A percentile compares a stretch with the other conserved stretches of the same genome.
phyloP scores from a whole-genome alignment of 2,113 vertebrate genomes.

The Gymnarchus niloticus region DNA sequence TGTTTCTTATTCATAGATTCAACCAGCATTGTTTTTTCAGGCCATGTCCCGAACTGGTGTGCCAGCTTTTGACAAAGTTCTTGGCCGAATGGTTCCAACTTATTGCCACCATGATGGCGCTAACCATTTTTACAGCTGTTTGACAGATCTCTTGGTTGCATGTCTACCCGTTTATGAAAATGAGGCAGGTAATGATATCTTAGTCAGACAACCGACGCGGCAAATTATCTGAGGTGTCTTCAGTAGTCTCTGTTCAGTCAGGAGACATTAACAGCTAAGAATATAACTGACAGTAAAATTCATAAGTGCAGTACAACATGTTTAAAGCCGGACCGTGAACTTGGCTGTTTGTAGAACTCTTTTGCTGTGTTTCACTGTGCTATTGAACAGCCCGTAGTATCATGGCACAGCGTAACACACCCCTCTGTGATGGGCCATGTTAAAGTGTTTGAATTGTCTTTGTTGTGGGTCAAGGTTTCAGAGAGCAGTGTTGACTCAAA shows the following conservation, averaged over 20 bases:
- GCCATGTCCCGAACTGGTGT: background rate
- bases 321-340: background rate
- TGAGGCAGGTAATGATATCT: background rate
- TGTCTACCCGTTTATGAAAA: background rate
- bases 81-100: background rate
- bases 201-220: background rate
- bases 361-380: too few species aligned
- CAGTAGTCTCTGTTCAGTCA: background rate
- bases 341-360: background rate
- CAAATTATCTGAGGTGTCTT: background rate
- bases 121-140: background rate
- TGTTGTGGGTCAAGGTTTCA: background rate
- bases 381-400: too few species aligned
- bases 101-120: background rate
- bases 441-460: background rate
- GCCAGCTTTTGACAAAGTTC: background rate
- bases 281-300: background rate
- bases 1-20: background rate
- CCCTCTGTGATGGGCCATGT: background rate
- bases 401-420: background rate
- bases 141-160: background rate
- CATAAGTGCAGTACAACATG: background rate
- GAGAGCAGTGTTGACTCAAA: background rate
- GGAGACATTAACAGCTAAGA: background rate
- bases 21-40: constrained; percentile 2